Conservation (phyloP, 2,797 vertebrate species). For the Orestias chungarensis region DNA sequence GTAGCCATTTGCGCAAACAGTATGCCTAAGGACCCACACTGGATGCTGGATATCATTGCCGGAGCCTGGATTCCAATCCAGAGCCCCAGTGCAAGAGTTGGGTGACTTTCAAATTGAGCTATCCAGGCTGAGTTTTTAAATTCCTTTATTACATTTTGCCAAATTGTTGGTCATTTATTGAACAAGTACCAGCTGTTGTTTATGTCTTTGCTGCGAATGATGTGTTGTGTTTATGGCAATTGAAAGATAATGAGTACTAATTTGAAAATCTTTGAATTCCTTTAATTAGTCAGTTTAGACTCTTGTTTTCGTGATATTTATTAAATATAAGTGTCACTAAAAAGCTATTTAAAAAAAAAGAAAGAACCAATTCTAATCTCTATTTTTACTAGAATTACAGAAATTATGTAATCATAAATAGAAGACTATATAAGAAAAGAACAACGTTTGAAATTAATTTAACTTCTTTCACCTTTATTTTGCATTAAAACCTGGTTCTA, state of each 20-base stretch:
- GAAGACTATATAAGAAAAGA: background rate
- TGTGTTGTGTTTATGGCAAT: background rate
- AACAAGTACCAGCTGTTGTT: background rate
- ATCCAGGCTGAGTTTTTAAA: background rate
- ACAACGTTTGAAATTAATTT: background rate
- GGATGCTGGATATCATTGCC: no score
- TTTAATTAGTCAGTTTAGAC: background rate
- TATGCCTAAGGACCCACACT: no score
- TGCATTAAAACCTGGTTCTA: no score
- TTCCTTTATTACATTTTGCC: background rate
- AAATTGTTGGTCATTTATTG: background rate
- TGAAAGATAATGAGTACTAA: background rate
- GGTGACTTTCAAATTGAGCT: no score
- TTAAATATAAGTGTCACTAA: background rate
- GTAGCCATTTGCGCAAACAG: no score
- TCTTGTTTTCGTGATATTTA: background rate
- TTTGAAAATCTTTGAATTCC: background rate
- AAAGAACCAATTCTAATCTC: background rate
- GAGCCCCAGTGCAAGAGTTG: no score
- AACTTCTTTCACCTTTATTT: background rate
- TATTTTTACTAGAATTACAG: background rate
- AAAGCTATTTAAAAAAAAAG: background rate
- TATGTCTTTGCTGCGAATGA: background rate
- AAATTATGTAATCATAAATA: background rate
- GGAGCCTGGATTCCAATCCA: no score